phyloP scores from a whole-genome alignment of 2,113 vertebrate species.

The Malurus cyaneus region DNA sequence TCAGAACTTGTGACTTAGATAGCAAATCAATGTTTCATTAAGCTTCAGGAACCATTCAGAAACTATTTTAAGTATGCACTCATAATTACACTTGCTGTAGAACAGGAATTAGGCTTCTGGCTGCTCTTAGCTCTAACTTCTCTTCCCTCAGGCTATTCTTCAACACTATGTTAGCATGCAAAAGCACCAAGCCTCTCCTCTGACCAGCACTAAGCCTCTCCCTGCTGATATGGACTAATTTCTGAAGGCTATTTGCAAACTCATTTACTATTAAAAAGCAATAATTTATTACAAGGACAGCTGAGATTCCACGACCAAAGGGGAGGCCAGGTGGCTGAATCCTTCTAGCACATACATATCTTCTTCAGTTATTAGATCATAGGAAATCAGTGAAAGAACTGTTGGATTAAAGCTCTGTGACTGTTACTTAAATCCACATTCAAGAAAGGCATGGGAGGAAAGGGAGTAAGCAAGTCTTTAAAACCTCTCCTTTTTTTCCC shows the following conservation, averaged over 20 bases:
- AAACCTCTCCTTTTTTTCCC: background rate
- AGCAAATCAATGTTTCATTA: background rate
- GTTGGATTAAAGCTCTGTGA: background rate
- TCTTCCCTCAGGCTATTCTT: background rate
- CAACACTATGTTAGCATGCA: background rate
- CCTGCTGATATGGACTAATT: background rate
- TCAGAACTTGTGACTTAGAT: background rate
- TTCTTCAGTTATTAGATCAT: background rate
- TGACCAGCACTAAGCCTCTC: background rate
- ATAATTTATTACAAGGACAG: background rate
- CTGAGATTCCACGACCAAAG: background rate
- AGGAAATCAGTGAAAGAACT: background rate
- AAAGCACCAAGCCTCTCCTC: background rate
- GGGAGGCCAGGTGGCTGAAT: background rate
- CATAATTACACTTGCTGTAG: background rate
- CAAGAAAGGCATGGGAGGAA: background rate
- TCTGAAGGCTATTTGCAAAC: background rate
- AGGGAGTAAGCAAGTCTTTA: background rate
- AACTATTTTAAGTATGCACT: background rate
- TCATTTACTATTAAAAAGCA: background rate
- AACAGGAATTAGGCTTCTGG: background rate
- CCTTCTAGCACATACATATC: background rate
- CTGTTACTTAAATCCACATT: background rate
- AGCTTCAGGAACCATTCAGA: background rate
- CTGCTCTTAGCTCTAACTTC: background rate